Evolutionary conservation across 1,140 invertebrate genomes (phyloP), one percentile per base, ranked within the genome.

Genomic region (Lethrus apterus): DNA sequence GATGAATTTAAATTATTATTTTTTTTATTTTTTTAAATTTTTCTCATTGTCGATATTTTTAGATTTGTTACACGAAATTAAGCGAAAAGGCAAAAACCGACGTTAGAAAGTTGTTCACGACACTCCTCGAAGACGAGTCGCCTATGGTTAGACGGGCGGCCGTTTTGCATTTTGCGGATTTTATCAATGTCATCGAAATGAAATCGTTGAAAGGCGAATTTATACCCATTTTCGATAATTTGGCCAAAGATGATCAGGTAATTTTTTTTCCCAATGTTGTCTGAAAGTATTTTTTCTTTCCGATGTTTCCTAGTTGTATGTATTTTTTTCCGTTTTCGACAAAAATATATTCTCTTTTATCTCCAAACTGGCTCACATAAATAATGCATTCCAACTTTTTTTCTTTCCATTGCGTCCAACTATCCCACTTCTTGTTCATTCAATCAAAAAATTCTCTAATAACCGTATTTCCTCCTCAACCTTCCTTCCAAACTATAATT

Each of bases 171-270:
- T 49, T 57, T 15, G 15, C 52, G 1, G 50, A 58, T n/a, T 51
- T 61, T 13, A 50, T 59, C 2, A 26, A 36, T 7, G 21, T 54
- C 1, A 30, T 59, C 4, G 55, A 63, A 11, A 46, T 55, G 7
- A 45, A 59, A n/a, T 36, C 44, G 19, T 24, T 63, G 2, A 54
- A 55, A 46, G 51, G 50, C 14, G 60, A 65, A 36, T 57, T 58
- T 41, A 45, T 63, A 15, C 56, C 59, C 4, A 54, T 58, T 24
- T 59, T 63, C 30, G 42, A 56, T 15, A 51, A 57, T 21, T 54
- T 65, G n/a, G 38, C 51, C 10, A 52, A 59, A 34, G 62, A 64
- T 48, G 52, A 56, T 19, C 55, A 63, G 53, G 62, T 64, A 41
- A 56, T n/a, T n/a, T 33, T 21, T 21, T 20, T 23, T 14, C n/a